Percentiles rank a stretch among this genome's conserved stretches.
phyloP scores from a whole-genome alignment of 2,888 invertebrate species.

The Plebejus melissa region DNA sequence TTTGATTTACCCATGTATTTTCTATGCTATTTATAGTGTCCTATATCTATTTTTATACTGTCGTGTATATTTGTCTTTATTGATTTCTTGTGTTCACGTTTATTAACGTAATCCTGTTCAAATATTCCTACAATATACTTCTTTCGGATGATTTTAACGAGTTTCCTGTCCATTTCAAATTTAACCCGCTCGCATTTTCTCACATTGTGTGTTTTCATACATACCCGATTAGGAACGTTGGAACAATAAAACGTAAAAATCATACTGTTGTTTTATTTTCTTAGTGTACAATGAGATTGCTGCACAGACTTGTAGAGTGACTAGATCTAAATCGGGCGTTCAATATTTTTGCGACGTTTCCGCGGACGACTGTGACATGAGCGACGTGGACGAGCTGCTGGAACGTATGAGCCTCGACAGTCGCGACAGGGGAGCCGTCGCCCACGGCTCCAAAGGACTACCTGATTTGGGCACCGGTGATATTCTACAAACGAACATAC shows the following conservation, averaged over 20 bases:
- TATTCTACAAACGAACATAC: slow-evolving; percentile 45
- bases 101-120: slow-evolving; percentile 1
- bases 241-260: slow-evolving; percentile 42
- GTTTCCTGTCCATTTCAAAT: slow-evolving; percentile 7
- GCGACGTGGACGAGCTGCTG: slow-evolving; percentile 57
- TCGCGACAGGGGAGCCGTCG: slow-evolving; percentile 63
- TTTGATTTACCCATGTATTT: neutral
- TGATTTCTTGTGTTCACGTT: slow-evolving; percentile 23
- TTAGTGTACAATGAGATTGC: slow-evolving; percentile 38
- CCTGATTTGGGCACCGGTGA: slow-evolving; percentile 56
- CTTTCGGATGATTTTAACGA: neutral
- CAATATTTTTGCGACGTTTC: slow-evolving; percentile 38
- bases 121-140: neutral
- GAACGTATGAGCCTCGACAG: slow-evolving; percentile 60
- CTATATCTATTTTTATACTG: slow-evolving; percentile 13
- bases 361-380: slow-evolving; percentile 50
- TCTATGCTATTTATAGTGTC: neutral
- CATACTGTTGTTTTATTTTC: slow-evolving; percentile 41
- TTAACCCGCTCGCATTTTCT: slow-evolving; percentile 5
- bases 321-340: neutral
- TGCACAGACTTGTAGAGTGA: slow-evolving; percentile 12
- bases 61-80: neutral
- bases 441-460: slow-evolving; percentile 69
- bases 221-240: slow-evolving; percentile 25
- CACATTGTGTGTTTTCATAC: slow-evolving; percentile 22